Evolutionary conservation across 2,113 vertebrate species (phyloP).

Genomic region (Albula goreensis): DNA sequence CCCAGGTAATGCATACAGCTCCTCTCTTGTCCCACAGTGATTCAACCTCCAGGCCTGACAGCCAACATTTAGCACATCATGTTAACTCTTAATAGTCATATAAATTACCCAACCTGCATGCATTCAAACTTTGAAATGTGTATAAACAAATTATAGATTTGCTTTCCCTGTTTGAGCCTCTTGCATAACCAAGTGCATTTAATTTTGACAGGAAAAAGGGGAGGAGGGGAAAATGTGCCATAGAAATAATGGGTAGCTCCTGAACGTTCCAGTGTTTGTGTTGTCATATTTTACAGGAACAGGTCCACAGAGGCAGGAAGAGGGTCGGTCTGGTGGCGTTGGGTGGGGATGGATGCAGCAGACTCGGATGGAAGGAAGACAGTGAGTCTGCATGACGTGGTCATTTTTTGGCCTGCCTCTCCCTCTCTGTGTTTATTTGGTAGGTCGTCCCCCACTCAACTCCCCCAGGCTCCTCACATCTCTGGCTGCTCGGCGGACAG

Average conservation of each 20-base stretch:
- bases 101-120: slow-evolving; percentile 70
- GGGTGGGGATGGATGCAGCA: slow-evolving; percentile 69
- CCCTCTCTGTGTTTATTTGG: slow-evolving; percentile 33
- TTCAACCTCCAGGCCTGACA: slow-evolving; percentile 47
- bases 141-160: slow-evolving; percentile 45
- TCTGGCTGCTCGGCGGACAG: slow-evolving; percentile 83
- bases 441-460: slow-evolving; percentile 16
- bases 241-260: slow-evolving; percentile 76
- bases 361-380: slow-evolving; percentile 73
- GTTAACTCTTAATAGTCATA: slow-evolving; percentile 57
- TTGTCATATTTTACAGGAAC: slow-evolving; percentile 49
- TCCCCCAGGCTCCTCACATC: slow-evolving; percentile 72
- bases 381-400: slow-evolving; percentile 45
- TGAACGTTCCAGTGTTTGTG: slow-evolving; percentile 82
- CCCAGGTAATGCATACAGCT: slow-evolving; percentile 16
- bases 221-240: slow-evolving; percentile 63
- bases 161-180: slow-evolving; percentile 52
- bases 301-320: slow-evolving; percentile 69
- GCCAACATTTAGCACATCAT: slow-evolving; percentile 54
- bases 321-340: slow-evolving; percentile 65
- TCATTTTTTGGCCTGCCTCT: slow-evolving; percentile 54
- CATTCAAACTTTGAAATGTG: slow-evolving; percentile 52
- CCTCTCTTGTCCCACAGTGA: background rate
- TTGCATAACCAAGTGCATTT: slow-evolving; percentile 69
- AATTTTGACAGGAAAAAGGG: slow-evolving; percentile 33